These are phyloP conservation scores for Eucera pruinosa DNA, from an alignment of 2,888 invertebrate species.

Conservation along the genomic window DNA sequence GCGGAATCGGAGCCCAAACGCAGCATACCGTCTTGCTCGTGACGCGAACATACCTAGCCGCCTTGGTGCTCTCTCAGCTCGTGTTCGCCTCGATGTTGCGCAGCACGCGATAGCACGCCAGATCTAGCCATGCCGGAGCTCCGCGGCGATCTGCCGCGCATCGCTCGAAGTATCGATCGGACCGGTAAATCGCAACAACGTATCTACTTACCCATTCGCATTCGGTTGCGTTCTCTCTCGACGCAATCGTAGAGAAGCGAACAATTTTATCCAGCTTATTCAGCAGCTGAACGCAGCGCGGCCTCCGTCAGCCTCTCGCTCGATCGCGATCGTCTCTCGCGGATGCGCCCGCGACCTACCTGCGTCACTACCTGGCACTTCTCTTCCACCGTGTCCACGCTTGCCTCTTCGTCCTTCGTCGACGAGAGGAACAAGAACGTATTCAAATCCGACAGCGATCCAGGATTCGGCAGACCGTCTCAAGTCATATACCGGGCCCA, in stretches of 20 bases:
- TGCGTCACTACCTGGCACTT: constrained; percentile 85
- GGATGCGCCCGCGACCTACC: too few species aligned
- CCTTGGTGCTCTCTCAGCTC: constrained; percentile 84
- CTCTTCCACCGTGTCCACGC: constrained; percentile 84
- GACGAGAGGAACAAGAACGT: constrained; percentile 87
- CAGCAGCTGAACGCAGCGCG: constrained; percentile 84
- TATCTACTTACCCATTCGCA: constrained; percentile 84
- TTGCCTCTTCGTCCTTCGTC: constrained; percentile 80
- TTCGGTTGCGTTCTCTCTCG: constrained; percentile 82
- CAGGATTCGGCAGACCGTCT: constrained; percentile 87
- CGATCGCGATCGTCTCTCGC: too few species aligned
- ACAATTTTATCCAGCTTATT: constrained; percentile 85
- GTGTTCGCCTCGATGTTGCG: constrained; percentile 85
- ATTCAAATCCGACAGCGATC: constrained; percentile 86
- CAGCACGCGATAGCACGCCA: constrained; percentile 85
- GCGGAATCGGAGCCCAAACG: constrained; percentile 84
- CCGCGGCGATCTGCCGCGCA: constrained; percentile 80
- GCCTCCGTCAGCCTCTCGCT: too few species aligned
- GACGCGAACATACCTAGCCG: constrained; percentile 82
- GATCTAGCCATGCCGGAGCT: constrained; percentile 85
- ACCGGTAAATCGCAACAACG: too few species aligned
- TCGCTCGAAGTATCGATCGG: too few species aligned
- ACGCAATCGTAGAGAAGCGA: constrained; percentile 83
- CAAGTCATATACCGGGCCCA: constrained; percentile 87
- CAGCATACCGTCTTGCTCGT: constrained; percentile 83